These are phyloP conservation scores for Ataeniobius toweri DNA, from an alignment of 2,797 vertebrate species.

Conservation along the genomic window DNA sequence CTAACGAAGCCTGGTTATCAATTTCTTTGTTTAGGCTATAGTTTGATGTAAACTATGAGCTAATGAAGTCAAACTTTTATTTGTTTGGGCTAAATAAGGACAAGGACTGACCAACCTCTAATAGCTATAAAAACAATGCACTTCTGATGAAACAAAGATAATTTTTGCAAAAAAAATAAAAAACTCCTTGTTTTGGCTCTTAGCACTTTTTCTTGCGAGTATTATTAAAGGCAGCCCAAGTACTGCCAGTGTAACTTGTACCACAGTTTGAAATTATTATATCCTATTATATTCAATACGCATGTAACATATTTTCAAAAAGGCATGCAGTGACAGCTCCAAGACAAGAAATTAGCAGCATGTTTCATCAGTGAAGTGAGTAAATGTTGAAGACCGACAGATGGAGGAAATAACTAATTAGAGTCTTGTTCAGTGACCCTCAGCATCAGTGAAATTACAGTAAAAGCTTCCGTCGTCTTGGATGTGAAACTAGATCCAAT, in stretches of 20 bases:
- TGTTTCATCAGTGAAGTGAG: conserved; percentile 1
- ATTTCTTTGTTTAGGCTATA: not conserved
- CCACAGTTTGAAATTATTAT: not conserved
- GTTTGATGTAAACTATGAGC: not conserved
- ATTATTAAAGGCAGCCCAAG: not conserved
- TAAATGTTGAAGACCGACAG: conserved; percentile 10
- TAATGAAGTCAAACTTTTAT: not conserved
- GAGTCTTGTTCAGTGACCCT: not conserved
- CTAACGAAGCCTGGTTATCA: not conserved
- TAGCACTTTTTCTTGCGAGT: not conserved
- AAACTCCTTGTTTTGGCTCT: not conserved
- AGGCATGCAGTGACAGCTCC: not conserved
- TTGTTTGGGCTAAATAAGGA: not conserved
- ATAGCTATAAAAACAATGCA: not conserved
- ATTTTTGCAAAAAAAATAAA: not conserved
- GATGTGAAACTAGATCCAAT: not conserved
- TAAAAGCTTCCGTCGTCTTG: not conserved
- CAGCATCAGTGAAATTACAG: not conserved
- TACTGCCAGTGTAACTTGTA: not conserved
- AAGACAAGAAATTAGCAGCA: not conserved
- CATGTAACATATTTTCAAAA: not conserved
- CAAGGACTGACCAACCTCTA: not conserved
- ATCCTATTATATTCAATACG: not conserved
- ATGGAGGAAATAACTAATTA: conserved; percentile 10
- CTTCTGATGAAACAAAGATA: not conserved